Evolutionary conservation across 2,113 vertebrate genomes (phyloP), one percentile per base, ranked within the genome.

Genomic region (Phrynosoma platyrhinos): DNA sequence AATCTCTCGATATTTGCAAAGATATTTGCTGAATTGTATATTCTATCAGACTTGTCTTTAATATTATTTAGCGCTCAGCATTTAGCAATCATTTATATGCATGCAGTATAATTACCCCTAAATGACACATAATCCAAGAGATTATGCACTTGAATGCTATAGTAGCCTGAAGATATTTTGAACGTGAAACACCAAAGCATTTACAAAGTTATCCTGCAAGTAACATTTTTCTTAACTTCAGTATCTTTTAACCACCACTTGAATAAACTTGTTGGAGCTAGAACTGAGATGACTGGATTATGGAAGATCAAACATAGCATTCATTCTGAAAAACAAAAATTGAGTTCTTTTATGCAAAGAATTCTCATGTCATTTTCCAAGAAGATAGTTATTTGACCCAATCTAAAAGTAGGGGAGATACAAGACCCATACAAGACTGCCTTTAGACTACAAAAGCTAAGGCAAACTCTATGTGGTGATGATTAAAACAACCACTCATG

Each of bases 181-280:
- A 87, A 88, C 87, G 92, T 93, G 92, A 93, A 95, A 88, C 69
- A 32, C 69, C 16, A 0, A 86, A 90, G 88, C 62, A 69, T 94
- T 96, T 95, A 95, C 72, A 42, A 78, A 83, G 14, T 0, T 79
- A 91, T 40, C 71, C 84, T 95, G 91, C 94, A 95, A 95, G 94
- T 93, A 86, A 94, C 77, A 66, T 71, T 81, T 90, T 88, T 84
- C 76, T 92, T 91, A 94, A 94, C 92, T 94, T 94, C 91, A 1
- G 66, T 89, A 90, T 62, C 58, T 62, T 62, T 62, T 88, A 94
- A 92, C 90, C 91, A 93, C 88, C 79, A 86, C 94, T 86, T 92
- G 82, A 96, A 93, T 85, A 90, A 87, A 95, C 96, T 94, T 96
- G 95, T 93, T 90, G 53, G 1, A 91, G 93, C 92, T 90, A 93